A percentile compares a stretch with the other conserved stretches of the same genome.
These are phyloP conservation scores for Pseudomyrmex dendroicus DNA, from an alignment of 1,140 invertebrate species.

Conservation along the genomic window DNA sequence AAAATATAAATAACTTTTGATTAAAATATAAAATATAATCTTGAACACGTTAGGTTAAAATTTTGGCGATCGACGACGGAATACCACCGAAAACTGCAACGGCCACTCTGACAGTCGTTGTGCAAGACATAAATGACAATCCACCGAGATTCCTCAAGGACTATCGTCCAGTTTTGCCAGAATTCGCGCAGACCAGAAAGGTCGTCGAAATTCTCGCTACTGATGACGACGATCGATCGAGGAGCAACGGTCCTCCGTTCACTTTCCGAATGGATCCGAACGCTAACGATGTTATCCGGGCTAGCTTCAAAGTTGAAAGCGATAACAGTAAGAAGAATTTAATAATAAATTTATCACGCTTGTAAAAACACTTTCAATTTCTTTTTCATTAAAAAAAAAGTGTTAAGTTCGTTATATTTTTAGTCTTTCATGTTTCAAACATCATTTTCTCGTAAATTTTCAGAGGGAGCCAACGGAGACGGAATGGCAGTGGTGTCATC, in stretches of 20 bases:
- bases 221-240: conserved; percentile 97
- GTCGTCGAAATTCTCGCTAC: conserved; percentile 97
- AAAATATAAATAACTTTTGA: neutral
- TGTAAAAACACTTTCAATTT: neutral
- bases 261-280: conserved; percentile 96
- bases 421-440: neutral
- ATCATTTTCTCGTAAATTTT: conserved; percentile 47
- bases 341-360: neutral
- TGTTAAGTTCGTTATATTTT: too few species aligned
- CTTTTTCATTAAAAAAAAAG: neutral
- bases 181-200: conserved; percentile 95
- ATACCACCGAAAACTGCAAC: conserved; percentile 97
- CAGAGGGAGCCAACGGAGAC: conserved; percentile 97
- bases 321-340: conserved; percentile 90
- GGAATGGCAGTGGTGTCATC: conserved; percentile 97
- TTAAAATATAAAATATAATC: too few species aligned
- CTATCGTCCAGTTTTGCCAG: conserved; percentile 96
- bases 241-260: conserved; percentile 97
- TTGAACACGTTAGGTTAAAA: conserved; percentile 89
- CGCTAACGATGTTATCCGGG: conserved; percentile 95
- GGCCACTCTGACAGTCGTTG: conserved; percentile 96
- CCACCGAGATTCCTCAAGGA: conserved; percentile 96
- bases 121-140: conserved; percentile 98
- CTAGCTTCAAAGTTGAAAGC: conserved; percentile 97
- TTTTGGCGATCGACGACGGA: conserved; percentile 97